These are phyloP conservation scores for Hiodon tergisus DNA, from an alignment of 2,113 vertebrate species.

Conservation along the genomic window DNA sequence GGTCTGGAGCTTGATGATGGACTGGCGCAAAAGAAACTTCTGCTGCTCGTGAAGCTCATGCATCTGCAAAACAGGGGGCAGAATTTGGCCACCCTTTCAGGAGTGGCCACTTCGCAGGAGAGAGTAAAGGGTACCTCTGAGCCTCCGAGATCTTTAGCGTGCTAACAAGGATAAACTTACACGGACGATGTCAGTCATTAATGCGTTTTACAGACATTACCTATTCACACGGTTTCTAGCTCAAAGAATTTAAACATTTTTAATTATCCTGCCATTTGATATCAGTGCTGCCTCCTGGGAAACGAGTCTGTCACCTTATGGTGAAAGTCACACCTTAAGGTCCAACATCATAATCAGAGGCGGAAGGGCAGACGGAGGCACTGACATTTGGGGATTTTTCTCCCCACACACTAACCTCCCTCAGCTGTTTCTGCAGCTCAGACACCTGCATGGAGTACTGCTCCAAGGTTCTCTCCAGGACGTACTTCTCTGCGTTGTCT, in stretches of 20 bases:
- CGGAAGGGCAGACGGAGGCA: not conserved
- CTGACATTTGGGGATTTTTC: not conserved
- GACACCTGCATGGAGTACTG: constrained; percentile 52
- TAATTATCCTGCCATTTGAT: no score
- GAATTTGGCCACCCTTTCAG: not conserved
- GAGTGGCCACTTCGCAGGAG: not conserved
- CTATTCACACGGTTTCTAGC: no score
- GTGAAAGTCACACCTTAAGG: not conserved
- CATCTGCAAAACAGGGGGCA: constrained; percentile 43
- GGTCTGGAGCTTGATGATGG: constrained; percentile 58
- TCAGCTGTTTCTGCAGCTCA: constrained; percentile 53
- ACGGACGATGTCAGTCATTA: no score
- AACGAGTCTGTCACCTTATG: no score
- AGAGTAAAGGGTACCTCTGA: no score
- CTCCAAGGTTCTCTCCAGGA: constrained; percentile 47
- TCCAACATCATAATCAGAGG: not conserved
- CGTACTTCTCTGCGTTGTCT: constrained; percentile 38
- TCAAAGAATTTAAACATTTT: no score
- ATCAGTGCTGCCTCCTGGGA: no score
- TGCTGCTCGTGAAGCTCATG: constrained; percentile 53
- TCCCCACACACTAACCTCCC: constrained; percentile 47
- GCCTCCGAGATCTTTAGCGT: not conserved
- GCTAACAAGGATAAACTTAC: no score
- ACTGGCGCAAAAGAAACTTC: constrained; percentile 41
- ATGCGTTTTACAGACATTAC: no score